Evolutionary conservation across 2,888 invertebrate genomes (phyloP), one percentile per base, ranked within the genome.

Genomic region (Caenorhabditis macrosperma): DNA sequence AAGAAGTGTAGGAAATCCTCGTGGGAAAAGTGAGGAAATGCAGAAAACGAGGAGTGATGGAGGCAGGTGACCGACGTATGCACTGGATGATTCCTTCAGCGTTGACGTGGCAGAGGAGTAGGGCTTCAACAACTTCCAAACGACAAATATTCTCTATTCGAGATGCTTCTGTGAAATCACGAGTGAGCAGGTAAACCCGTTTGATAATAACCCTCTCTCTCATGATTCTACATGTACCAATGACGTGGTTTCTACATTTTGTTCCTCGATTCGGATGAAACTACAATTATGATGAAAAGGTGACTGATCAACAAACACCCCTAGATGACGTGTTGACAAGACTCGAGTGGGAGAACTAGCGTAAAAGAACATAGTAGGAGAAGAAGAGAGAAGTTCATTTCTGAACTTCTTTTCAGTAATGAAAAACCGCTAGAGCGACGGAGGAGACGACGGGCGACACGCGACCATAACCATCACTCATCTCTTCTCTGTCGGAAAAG

Each of bases 1-100:
- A 46, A 46, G 35, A 50, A 69, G 30, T 3, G 30, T n/a, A 12
- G 35, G 52, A 71, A 61, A 71, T 71, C 71, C 71, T 71, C 71
- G 71, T 71, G 71, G 71, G 71, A 71, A 71, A 71, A 38, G 24
- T n/a, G 48, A 15, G 4, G 26, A 50, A 15, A 50, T 7, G 5
- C 33, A 61, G n/a, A 12, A 46, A 44, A 33, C 17, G 7, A 4
- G 22, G 22, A 35, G 57, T 5, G 17, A 28, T 2, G 2, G 48
- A 33, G 22, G 41, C 52, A 54, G 41, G 44, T 60, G 44, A 60
- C 41, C 41, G 28, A 44, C 22, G 12, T 57, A 20, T 48, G 48
- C 48, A 48, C 48, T 24, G 48, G 46, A n/a, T n/a, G n/a, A n/a
- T 17, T 15, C 46, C 24, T 4, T 10, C 26, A 26, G 2, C 2